Evolutionary conservation across 2,113 vertebrate genomes (phyloP).

Genomic region (Carettochelys insculpta): DNA sequence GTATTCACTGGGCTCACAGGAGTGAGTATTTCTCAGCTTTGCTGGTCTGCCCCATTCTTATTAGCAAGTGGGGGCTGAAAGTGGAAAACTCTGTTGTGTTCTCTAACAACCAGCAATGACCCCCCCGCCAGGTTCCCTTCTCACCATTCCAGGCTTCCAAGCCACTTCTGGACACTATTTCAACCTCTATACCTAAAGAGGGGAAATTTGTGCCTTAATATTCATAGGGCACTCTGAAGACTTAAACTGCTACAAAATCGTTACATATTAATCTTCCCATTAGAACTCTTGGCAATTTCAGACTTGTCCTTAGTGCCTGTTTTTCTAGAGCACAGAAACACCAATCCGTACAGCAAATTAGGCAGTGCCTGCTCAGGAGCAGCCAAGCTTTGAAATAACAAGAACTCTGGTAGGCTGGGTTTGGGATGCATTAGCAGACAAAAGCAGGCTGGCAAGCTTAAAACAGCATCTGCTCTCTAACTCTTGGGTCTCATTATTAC

Average conservation of each 20-base stretch:
- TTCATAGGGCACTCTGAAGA: not conserved
- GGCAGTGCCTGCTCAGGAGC: not conserved
- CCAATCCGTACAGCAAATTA: not conserved
- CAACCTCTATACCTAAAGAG: not conserved
- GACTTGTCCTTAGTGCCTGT: not conserved
- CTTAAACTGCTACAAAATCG: not conserved
- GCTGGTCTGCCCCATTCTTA: not conserved
- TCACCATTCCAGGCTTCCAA: accelerated
- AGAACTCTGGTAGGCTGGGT: not conserved
- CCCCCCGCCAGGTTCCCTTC: not conserved
- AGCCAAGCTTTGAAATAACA: not conserved
- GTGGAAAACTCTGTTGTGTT: too few relatives aligned
- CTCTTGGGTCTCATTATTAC: not conserved
- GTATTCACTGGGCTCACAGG: accelerated
- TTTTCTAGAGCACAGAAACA: not conserved
- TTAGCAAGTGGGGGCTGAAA: not conserved
- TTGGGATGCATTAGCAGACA: not conserved
- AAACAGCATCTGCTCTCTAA: not conserved
- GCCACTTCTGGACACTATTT: not conserved
- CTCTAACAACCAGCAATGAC: not conserved
- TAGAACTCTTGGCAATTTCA: not conserved
- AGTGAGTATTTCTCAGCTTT: not conserved
- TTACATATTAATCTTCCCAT: not conserved
- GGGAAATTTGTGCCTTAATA: not conserved
- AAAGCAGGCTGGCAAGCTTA: not conserved